A percentile compares a stretch with the other conserved stretches of the same genome.
Conservation (phyloP, 1,140 invertebrate genomes). For the Drosophila obscura region DNA sequence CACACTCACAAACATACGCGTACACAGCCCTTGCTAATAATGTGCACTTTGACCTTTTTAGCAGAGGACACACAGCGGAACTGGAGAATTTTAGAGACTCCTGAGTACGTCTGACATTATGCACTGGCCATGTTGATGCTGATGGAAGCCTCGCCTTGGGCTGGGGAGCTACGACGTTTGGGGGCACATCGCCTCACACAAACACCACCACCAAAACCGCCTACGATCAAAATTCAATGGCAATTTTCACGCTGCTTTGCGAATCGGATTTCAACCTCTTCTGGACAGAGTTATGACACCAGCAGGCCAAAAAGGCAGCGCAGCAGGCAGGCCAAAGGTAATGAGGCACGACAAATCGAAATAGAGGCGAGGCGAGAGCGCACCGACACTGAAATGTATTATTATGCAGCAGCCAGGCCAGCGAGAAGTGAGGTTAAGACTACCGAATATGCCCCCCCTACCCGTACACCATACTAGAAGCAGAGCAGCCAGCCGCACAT, state of each 20-base stretch:
- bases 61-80: slow-evolving; percentile 13
- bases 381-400: slow-evolving; percentile 37
- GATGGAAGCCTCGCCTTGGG: neutral
- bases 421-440: slow-evolving; percentile 50
- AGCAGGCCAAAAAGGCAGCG: neutral
- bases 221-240: slow-evolving; percentile 16
- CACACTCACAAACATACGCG: slow-evolving; percentile 12
- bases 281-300: slow-evolving; percentile 11
- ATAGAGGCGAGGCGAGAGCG: slow-evolving; percentile 31
- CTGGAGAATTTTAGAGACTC: neutral
- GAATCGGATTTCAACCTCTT: slow-evolving; percentile 36
- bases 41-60: slow-evolving; percentile 53
- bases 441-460: slow-evolving; percentile 1
- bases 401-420: slow-evolving; percentile 51
- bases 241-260: slow-evolving; percentile 36
- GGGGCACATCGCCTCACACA: too few relatives aligned
- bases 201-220: too few relatives aligned
- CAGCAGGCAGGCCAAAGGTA: slow-evolving; percentile 4
- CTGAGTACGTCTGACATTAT: slow-evolving; percentile 25
- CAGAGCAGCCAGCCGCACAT: slow-evolving; percentile 31
- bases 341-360: slow-evolving; percentile 46
- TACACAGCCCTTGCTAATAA: neutral
- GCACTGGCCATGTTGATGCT: slow-evolving; percentile 39
- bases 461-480: slow-evolving; percentile 11
- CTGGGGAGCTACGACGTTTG: too few relatives aligned